These are phyloP conservation scores for Zalophus californianus DNA, from an alignment of 2,797 vertebrate genomes.

Conservation along the genomic window DNA sequence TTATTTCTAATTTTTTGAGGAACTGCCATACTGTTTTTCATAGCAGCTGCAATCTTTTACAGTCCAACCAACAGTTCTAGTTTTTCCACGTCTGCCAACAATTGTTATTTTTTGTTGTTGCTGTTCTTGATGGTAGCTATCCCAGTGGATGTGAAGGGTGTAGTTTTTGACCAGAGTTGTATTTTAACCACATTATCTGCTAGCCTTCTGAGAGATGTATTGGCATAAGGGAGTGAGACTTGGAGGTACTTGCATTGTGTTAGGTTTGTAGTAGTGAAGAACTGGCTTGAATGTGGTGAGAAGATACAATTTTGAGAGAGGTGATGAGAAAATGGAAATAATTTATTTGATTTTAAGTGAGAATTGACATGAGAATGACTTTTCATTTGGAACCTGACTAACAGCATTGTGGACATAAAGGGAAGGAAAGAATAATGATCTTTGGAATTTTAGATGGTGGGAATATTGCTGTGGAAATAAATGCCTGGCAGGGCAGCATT, in stretches of 20 bases:
- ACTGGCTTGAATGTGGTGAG: neutral
- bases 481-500: neutral
- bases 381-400: conserved; percentile 41
- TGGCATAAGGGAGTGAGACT: neutral
- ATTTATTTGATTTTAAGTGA: conserved; percentile 50
- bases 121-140: neutral
- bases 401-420: neutral
- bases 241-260: neutral
- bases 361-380: conserved; percentile 14
- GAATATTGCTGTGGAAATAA: conserved; percentile 20
- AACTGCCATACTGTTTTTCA: neutral
- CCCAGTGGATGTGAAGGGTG: neutral
- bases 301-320: neutral
- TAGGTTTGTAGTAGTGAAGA: neutral
- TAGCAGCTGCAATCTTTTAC: neutral
- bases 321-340: neutral
- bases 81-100: neutral
- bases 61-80: neutral
- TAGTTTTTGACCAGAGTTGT: neutral
- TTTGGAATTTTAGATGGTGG: conserved; percentile 37
- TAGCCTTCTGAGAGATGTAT: neutral
- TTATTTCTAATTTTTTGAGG: conserved; percentile 10
- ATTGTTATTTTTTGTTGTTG: neutral
- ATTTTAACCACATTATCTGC: conserved; percentile 3
- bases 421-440: neutral